A percentile compares a stretch with the other conserved stretches of the same genome.
phyloP scores from a whole-genome alignment of 2,113 vertebrate genomes.

The Oryzias melastigma region DNA sequence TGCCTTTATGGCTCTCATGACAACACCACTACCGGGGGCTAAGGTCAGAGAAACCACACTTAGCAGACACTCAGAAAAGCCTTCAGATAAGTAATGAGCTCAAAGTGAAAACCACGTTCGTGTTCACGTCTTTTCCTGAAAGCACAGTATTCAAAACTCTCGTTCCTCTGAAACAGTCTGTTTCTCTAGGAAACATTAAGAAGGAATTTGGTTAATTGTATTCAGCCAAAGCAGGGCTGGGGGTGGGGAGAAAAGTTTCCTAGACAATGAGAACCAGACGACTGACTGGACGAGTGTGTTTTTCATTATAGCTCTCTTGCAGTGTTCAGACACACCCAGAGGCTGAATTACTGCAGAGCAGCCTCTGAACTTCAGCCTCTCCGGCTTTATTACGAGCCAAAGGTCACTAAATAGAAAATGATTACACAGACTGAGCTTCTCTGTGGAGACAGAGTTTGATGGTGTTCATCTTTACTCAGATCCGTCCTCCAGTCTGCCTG shows the following conservation, averaged over 20 bases:
- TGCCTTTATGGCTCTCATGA: too few species aligned
- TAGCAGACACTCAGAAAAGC: too few species aligned
- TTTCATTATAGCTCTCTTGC: slow-evolving; percentile 23
- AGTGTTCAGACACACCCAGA: slow-evolving; percentile 46
- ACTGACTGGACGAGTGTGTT: slow-evolving; percentile 15
- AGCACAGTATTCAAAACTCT: too few species aligned
- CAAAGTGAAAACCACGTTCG: too few species aligned
- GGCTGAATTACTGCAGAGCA: neutral
- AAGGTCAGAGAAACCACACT: too few species aligned
- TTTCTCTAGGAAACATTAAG: slow-evolving; percentile 28
- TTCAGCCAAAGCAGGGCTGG: slow-evolving; percentile 20
- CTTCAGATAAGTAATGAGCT: too few species aligned
- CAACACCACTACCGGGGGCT: too few species aligned
- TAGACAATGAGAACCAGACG: slow-evolving; percentile 60
- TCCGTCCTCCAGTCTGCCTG: too few species aligned
- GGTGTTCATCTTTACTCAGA: too few species aligned
- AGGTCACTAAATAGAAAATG: slow-evolving; percentile 42
- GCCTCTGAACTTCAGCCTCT: slow-evolving; percentile 52
- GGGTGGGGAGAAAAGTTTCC: slow-evolving; percentile 18
- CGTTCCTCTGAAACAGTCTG: neutral
- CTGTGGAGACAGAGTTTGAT: too few species aligned
- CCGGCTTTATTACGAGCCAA: slow-evolving; percentile 5
- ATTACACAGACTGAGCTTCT: slow-evolving; percentile 46
- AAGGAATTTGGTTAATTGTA: slow-evolving; percentile 40
- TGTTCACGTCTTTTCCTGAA: too few species aligned